Conservation (phyloP, 2,888 invertebrate genomes). For the Ormyrus pomaceus region DNA sequence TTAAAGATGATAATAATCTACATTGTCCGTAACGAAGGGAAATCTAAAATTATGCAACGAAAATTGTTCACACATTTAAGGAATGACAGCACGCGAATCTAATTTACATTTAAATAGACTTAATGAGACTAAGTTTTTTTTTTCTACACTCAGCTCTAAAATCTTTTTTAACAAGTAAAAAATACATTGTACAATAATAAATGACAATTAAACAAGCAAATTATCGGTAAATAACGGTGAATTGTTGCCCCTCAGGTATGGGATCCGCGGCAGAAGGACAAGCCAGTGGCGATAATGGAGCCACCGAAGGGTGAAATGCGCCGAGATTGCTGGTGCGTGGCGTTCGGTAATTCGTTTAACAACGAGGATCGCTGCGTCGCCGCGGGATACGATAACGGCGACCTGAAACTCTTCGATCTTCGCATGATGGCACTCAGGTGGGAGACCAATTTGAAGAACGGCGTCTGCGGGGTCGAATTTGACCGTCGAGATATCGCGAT, state of each 20-base stretch:
- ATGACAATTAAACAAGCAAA: not conserved
- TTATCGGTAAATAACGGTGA: not conserved
- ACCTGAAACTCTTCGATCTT: conserved; percentile 95
- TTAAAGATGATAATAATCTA: not conserved
- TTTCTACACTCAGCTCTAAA: too few relatives aligned
- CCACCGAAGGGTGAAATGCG: conserved; percentile 82
- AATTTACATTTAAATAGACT: too few relatives aligned
- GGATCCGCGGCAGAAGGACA: conserved; percentile 93
- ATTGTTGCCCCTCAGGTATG: conserved; percentile 78
- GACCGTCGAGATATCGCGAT: conserved; percentile 95
- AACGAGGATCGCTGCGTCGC: conserved; percentile 90
- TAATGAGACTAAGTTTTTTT: too few relatives aligned
- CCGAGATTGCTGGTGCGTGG: conserved; percentile 95
- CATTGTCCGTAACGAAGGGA: too few relatives aligned
- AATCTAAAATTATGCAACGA: not conserved
- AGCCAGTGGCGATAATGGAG: conserved; percentile 93
- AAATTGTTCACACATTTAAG: not conserved
- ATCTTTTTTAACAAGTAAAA: too few relatives aligned
- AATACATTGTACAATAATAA: not conserved
- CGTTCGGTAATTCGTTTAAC: conserved; percentile 94
- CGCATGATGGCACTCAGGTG: conserved; percentile 89
- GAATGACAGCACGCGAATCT: too few relatives aligned
- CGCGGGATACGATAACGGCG: conserved; percentile 97
- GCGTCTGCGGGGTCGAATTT: conserved; percentile 92
- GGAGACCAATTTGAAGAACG: conserved; percentile 95